Base-by-base conservation (phyloP, 2,797 vertebrate species). In the Bufotes viridis region DNA sequence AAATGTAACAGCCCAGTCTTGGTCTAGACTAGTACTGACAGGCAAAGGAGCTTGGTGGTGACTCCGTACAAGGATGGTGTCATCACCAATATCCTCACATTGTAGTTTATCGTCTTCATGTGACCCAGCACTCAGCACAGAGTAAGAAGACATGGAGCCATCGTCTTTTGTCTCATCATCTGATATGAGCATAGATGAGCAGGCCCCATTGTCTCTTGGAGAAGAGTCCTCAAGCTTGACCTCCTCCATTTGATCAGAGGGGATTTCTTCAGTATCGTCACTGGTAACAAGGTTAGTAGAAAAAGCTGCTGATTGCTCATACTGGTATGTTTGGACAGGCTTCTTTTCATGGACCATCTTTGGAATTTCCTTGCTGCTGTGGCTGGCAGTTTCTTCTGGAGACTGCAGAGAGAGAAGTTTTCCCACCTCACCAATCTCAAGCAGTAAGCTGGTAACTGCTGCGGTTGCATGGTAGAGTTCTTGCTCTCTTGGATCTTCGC, bases 81-180 rank as follows among this genome's bases (percentile, higher is more conserved):
- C 98, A 3, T 99, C 98, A 0, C 97, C 94, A 0, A 99, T 97
- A 94, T 99, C 98, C 93, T 99, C 98, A 0, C 97, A 99, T 86
- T 98, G 98, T 91, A 99, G 95, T 94, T 98, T 99, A 26, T 99
- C 98, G 89, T 97, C 93, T 91, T 99, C 98, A 0, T 98, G 97
- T 0, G 98, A 99, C 82, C 97, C 97, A 0, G 97, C 94, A 0
- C 98, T 99, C 89, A 99, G 96, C 90, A 99, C 98, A 0, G 98
- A 99, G 94, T 99, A 99, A 0, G 98, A 99, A 0, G 98, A 99
- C 96, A 99, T 96, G 0, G 98, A 99, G 0, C 98, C 97, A 92
- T 99, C 98, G 0, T 99, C 98, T 92, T 98, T 99, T 15, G 98
- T 97, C 85, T 99, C 98, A 0, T 99, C 98, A 0, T 99, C 98